Conservation (phyloP, 2,797 vertebrate species). For the Aratinga solstitialis region DNA sequence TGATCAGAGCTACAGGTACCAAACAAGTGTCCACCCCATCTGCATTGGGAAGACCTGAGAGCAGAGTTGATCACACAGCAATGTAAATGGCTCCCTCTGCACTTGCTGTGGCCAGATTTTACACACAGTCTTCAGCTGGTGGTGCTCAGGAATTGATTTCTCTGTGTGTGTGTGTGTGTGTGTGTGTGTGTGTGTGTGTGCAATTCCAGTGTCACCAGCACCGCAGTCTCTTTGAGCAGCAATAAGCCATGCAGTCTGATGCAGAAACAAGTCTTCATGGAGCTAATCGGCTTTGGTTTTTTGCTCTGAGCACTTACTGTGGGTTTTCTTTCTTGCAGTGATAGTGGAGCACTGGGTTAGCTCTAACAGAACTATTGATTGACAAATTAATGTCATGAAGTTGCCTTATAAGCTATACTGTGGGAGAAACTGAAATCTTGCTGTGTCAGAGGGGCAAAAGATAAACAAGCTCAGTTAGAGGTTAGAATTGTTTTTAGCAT, state of each 20-base stretch:
- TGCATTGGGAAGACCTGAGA: neutral
- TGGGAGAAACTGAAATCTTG: neutral
- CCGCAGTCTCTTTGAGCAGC: conserved; percentile 31
- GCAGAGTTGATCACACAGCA: neutral
- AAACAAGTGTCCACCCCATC: neutral
- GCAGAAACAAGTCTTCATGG: conserved; percentile 59
- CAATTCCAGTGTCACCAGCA: conserved; percentile 22
- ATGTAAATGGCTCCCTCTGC: neutral
- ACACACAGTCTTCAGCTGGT: neutral
- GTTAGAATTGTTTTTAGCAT: neutral
- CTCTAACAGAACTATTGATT: conserved; percentile 38
- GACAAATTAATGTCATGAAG: conserved; percentile 12
- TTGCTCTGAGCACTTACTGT: neutral
- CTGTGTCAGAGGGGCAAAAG: neutral
- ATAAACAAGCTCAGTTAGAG: neutral
- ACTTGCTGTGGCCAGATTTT: neutral
- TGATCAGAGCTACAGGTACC: neutral
- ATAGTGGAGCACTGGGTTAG: neutral
- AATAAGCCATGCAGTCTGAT: conserved; percentile 40
- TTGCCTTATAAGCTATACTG: neutral
- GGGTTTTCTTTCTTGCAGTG: neutral
- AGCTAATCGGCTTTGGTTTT: conserved; percentile 56
- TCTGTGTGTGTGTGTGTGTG: neutral
- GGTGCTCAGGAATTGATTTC: neutral
- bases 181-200: neutral